Evolutionary conservation across 2,797 vertebrate species (phyloP).

Genomic region (Sebastes reedi): DNA sequence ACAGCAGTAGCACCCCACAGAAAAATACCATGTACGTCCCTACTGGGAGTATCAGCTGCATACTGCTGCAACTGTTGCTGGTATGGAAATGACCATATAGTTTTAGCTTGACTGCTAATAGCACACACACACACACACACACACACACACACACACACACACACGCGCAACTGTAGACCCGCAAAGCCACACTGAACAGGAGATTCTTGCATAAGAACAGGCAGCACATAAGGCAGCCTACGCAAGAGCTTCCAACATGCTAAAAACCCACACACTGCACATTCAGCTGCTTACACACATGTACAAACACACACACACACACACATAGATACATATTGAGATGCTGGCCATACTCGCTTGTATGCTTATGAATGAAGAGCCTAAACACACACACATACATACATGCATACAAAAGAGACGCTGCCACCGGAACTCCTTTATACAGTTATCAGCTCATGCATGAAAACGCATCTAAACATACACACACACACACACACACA

Average conservation of each 20-base stretch:
- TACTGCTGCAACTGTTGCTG: not conserved
- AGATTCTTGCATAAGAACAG: slow-evolving; percentile 53
- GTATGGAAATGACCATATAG: not conserved
- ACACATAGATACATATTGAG: not conserved
- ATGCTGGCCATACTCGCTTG: not conserved
- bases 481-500: not conserved
- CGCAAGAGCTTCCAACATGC: slow-evolving; percentile 54
- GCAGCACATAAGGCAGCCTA: slow-evolving; percentile 55
- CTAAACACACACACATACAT: not conserved
- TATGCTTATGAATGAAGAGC: slow-evolving; percentile 27
- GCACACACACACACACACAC: not conserved
- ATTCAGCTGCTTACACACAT: slow-evolving; percentile 35
- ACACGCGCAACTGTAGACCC: not conserved
- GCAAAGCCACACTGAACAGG: slow-evolving; percentile 14
- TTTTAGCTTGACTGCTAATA: not conserved
- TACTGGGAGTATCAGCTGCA: not conserved
- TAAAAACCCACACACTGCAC: slow-evolving; percentile 49
- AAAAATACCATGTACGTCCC: not conserved
- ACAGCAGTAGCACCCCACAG: not conserved
- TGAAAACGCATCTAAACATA: not conserved
- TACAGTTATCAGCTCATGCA: not conserved
- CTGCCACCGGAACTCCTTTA: not conserved
- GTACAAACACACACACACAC: not conserved
- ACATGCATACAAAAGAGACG: not conserved
- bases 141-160: not conserved